Evolutionary conservation across 2,113 vertebrate species (phyloP), one percentile per base, ranked within the genome.

Genomic region (Rhea pennata): DNA sequence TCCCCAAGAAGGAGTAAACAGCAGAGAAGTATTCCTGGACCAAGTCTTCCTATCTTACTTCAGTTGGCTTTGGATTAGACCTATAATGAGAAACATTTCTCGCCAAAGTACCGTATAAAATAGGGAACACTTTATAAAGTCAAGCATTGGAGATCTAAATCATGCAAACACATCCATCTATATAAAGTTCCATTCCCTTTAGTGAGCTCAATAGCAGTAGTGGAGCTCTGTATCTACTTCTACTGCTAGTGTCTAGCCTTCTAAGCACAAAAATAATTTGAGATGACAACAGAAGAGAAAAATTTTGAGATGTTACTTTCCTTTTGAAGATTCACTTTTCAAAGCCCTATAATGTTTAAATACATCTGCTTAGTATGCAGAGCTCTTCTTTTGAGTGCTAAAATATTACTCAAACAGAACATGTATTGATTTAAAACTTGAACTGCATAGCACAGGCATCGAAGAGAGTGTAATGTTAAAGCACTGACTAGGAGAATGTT

Each of bases 371-470:
- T 95, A 91, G 81, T 82, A 96, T 96, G 94, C 95, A 92, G 20
- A 87, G 91, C 90, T 91, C 62, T 92, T 96, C 92, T 91, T 85
- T 64, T 17, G 23, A 93, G 77, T 12, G 0, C 71, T 92, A 48
- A 92, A 95, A 91, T 70, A 94, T 87, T 93, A 76, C 88, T 94
- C 80, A 93, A 85, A 93, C 74, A 92, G 92, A 94, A 93, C 91
- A 85, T 19, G 31, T 74, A 82, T 80, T 59, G 66, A 75, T 96
- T 96, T 93, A 92, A 94, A 96, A 92, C 83, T 91, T 93, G 84
- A 92, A 92, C 92, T 95, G 73, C 62, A 78, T 26, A 92, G 65
- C 61, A 84, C 62, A 87, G 51, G 44, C 73, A 40, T 82, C 81
- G 39, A 65, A 84, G 61, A 78, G 79, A 64, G 31, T 12, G 26